Conservation (phyloP, 30 jellyfish, hydroid and myxozoan species). For the Calvadosia cruxmelitensis region DNA sequence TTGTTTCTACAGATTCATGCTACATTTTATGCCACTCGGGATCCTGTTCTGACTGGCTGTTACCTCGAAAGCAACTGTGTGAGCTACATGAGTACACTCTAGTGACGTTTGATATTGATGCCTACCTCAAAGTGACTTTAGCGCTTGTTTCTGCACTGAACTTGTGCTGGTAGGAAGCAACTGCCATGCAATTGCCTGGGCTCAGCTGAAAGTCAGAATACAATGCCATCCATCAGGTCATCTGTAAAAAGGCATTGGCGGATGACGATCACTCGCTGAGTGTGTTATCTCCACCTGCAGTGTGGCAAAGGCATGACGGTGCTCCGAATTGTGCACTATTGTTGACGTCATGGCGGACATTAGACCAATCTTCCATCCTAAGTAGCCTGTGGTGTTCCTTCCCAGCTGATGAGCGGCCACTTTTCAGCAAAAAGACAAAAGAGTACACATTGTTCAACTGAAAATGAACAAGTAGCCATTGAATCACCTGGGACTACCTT, state of each 20-base stretch:
- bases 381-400: constrained; percentile 65
- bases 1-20: no score
- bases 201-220: constrained; percentile 34
- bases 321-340: constrained; percentile 53
- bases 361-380: constrained; percentile 78
- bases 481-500: neutral
- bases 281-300: no score
- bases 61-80: no score
- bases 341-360: constrained; percentile 66
- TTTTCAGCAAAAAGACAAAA: no score
- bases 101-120: neutral
- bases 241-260: no score
- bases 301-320: constrained; percentile 40
- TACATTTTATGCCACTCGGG: no score
- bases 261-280: no score
- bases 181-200: constrained; percentile 43
- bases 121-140: constrained; percentile 60
- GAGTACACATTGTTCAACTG: no score
- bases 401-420: constrained; percentile 82
- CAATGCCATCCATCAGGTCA: no score
- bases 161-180: constrained; percentile 48
- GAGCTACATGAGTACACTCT: no score
- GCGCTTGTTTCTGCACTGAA: constrained; percentile 42
- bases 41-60: no score
- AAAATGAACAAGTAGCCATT: no score